These are phyloP conservation scores for Drosophila subquinaria DNA, from an alignment of 2,888 invertebrate species.

Conservation along the genomic window DNA sequence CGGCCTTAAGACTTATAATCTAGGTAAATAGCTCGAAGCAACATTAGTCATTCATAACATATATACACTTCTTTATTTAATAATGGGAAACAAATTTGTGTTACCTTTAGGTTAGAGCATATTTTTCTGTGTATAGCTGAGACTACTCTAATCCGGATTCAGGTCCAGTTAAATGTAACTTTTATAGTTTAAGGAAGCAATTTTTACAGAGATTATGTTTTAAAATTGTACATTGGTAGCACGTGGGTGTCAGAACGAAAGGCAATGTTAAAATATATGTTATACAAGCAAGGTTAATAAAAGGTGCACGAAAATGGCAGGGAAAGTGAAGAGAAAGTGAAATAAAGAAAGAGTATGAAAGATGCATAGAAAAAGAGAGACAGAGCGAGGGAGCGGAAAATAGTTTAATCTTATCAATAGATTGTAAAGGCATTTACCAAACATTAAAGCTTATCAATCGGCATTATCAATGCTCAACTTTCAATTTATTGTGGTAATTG, in stretches of 20 bases:
- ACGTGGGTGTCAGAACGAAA: background rate
- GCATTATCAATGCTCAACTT: background rate
- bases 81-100: no score
- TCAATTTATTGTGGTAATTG: background rate
- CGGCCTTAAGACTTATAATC: no score
- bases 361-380: background rate
- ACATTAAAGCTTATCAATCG: background rate
- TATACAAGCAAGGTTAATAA: no score
- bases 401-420: conserved; percentile 4
- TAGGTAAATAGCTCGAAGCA: no score
- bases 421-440: background rate
- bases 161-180: conserved; percentile 17
- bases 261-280: background rate
- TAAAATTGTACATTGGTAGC: background rate
- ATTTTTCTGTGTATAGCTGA: background rate
- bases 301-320: no score
- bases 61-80: no score
- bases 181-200: conserved; percentile 48
- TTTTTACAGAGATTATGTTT: conserved; percentile 39
- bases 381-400: no score
- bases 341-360: no score
- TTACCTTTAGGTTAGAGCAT: background rate
- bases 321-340: background rate
- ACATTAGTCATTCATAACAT: no score
- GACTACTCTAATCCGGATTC: background rate